phyloP scores from a whole-genome alignment of 2,888 invertebrate species.

The Megaustenia siamemsis region DNA sequence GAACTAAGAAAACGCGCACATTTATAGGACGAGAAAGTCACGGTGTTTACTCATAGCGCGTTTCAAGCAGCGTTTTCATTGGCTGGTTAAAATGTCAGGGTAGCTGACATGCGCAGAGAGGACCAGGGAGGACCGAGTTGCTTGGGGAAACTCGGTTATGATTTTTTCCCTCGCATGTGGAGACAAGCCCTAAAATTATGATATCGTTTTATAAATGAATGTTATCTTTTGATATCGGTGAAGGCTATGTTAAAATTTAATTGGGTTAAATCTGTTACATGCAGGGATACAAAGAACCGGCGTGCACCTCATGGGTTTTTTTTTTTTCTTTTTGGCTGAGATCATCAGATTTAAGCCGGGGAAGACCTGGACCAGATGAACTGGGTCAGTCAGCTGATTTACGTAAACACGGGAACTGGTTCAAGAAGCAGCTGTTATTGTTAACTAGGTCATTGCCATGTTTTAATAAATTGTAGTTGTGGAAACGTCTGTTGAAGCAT shows the following conservation, averaged over 20 bases:
- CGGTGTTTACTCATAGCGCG: not conserved
- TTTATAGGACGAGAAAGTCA: slow-evolving; percentile 30
- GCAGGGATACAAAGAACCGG: not conserved
- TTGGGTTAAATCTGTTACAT: not conserved
- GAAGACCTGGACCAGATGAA: slow-evolving; percentile 5
- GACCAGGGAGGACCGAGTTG: not conserved
- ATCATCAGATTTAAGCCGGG: not conserved
- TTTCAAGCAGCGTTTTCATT: slow-evolving; percentile 45
- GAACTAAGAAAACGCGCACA: not conserved
- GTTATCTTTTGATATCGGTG: slow-evolving; percentile 22
- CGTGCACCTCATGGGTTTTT: not conserved
- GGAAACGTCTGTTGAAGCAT: no score
- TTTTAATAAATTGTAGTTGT: no score
- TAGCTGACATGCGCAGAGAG: slow-evolving; percentile 40
- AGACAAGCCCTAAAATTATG: slow-evolving; percentile 3
- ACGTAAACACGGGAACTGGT: slow-evolving; percentile 18
- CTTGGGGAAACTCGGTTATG: not conserved
- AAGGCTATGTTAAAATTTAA: slow-evolving; percentile 6
- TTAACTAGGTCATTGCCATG: no score
- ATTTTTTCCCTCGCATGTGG: not conserved
- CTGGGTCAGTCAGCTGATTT: slow-evolving; percentile 40
- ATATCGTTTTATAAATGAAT: not conserved
- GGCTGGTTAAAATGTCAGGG: slow-evolving; percentile 53
- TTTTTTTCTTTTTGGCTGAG: no score
- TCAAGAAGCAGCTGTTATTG: not conserved